Conservation (phyloP, 2,888 invertebrate species). For the Gari tellinella region DNA sequence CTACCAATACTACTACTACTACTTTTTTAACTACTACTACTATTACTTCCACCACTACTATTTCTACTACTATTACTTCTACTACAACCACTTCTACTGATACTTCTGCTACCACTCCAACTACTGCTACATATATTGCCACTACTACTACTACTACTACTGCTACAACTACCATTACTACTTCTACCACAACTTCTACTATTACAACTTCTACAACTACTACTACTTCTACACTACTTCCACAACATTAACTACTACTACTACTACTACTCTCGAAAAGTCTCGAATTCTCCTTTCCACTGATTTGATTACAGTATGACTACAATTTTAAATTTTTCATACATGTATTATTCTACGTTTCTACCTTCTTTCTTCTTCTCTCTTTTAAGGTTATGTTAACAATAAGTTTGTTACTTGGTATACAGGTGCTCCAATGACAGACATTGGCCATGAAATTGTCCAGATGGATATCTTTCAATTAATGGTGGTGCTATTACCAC, state of each 20-base stretch:
- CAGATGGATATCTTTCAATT: too few relatives aligned
- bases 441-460: too few relatives aligned
- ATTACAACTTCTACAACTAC: too few relatives aligned
- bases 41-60: not conserved
- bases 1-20: not conserved
- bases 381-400: too few relatives aligned
- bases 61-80: slow-evolving; percentile 1
- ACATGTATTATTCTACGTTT: too few relatives aligned
- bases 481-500: too few relatives aligned
- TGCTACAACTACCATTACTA: not conserved
- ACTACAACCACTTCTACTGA: not conserved
- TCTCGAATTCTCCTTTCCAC: too few relatives aligned
- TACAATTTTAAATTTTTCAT: too few relatives aligned
- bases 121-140: not conserved
- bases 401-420: too few relatives aligned
- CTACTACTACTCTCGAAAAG: slow-evolving; percentile 1
- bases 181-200: not conserved
- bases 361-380: too few relatives aligned
- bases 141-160: slow-evolving; percentile 1
- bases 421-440: too few relatives aligned
- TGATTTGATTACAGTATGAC: too few relatives aligned
- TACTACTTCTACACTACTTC: not conserved
- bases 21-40: not conserved
- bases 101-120: not conserved
- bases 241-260: not conserved